A percentile compares a stretch with the other conserved stretches of the same genome.
phyloP scores from a whole-genome alignment of 1,140 invertebrate genomes.

The Antheraea pernyi region DNA sequence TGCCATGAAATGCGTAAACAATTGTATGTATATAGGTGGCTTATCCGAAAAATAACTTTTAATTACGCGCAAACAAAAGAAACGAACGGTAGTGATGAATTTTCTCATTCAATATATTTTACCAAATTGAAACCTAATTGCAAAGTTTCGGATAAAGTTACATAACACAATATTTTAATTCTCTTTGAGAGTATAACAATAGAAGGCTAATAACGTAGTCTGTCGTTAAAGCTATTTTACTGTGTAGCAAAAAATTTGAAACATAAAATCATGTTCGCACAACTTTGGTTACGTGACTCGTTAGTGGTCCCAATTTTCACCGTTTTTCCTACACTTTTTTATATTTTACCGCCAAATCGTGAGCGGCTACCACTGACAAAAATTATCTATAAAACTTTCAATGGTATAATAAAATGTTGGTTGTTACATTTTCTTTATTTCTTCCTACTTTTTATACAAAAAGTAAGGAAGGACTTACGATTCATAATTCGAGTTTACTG shows the following conservation, averaged over 20 bases:
- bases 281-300: slow-evolving; percentile 2
- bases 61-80: background rate
- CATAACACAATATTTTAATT: background rate
- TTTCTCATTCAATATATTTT: background rate
- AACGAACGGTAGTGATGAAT: background rate
- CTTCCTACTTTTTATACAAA: background rate
- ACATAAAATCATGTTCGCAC: background rate
- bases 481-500: background rate
- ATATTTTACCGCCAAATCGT: background rate
- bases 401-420: background rate
- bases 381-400: background rate
- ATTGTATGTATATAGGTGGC: no score
- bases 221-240: background rate
- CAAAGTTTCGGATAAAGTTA: background rate
- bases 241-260: background rate
- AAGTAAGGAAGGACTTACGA: background rate
- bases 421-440: background rate
- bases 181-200: background rate
- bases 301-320: background rate
- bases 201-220: background rate
- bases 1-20: no score
- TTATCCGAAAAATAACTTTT: background rate
- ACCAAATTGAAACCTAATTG: background rate
- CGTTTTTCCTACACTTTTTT: background rate
- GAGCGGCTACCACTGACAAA: background rate